phyloP scores from a whole-genome alignment of 1,140 invertebrate genomes.

The Scaptomyza pallida region DNA sequence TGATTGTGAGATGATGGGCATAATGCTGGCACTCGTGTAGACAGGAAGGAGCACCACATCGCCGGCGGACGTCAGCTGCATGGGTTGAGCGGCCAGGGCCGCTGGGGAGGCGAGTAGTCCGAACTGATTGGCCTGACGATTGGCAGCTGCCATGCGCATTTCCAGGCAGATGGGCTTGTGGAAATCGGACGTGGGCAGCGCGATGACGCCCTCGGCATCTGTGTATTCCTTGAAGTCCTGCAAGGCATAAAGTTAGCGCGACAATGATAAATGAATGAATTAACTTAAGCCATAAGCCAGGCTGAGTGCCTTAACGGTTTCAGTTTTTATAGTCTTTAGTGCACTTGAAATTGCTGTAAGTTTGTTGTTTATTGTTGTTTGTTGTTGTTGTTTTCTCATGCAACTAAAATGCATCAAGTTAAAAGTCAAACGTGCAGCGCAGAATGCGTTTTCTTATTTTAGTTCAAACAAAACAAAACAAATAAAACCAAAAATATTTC shows the following conservation, averaged over 20 bases:
- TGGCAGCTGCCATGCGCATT: slow-evolving; percentile 85
- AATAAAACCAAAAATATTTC: not conserved
- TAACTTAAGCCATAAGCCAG: not conserved
- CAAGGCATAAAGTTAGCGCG: slow-evolving; percentile 47
- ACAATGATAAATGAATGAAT: slow-evolving; percentile 4
- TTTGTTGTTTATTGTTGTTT: too few species aligned
- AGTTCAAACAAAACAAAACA: slow-evolving; percentile 15
- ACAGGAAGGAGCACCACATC: slow-evolving; percentile 46
- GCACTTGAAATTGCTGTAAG: slow-evolving; percentile 36
- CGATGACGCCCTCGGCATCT: slow-evolving; percentile 93
- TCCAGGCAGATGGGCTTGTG: slow-evolving; percentile 91
- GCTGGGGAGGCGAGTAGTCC: slow-evolving; percentile 60
- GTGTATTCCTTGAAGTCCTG: slow-evolving; percentile 95
- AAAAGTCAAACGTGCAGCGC: slow-evolving; percentile 72
- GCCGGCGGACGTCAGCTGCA: slow-evolving; percentile 19
- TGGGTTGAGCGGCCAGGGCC: slow-evolving; percentile 29
- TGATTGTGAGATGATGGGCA: slow-evolving; percentile 71
- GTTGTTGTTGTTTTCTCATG: slow-evolving; percentile 43
- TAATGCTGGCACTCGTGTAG: slow-evolving; percentile 37
- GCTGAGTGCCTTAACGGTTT: not conserved
- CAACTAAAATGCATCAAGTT: slow-evolving; percentile 50
- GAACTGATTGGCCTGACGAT: slow-evolving; percentile 68
- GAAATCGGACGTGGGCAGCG: slow-evolving; percentile 91
- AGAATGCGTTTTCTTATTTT: not conserved
- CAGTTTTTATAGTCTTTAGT: not conserved